Conservation (phyloP, 2,797 vertebrate genomes). For the Acropternis orthonyx region DNA sequence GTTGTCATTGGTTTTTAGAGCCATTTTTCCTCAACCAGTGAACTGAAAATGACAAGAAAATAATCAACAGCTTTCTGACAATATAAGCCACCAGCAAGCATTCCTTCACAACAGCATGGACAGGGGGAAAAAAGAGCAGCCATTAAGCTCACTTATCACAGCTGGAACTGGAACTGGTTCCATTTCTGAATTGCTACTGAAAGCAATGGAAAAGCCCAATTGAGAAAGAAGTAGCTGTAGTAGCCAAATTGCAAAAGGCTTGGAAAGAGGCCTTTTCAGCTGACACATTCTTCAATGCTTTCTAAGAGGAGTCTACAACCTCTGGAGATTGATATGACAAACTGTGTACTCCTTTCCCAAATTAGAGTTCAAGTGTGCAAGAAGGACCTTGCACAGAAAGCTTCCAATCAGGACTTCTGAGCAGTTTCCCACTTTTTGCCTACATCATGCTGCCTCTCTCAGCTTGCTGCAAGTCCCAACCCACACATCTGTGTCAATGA, state of each 20-base stretch:
- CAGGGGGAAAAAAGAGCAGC: not conserved
- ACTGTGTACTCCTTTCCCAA: not conserved
- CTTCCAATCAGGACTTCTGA: not conserved
- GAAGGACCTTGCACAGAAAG: not conserved
- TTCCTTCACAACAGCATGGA: not conserved
- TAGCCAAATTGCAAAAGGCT: constrained; percentile 35
- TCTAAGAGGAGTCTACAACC: not conserved
- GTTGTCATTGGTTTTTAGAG: not conserved
- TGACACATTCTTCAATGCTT: not conserved
- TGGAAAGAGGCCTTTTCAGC: constrained; percentile 3
- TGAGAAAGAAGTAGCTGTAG: not conserved
- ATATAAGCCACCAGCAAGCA: not conserved
- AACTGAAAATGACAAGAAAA: constrained; percentile 38
- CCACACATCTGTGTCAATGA: accelerated
- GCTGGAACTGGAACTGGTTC: constrained; percentile 39
- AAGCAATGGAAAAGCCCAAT: not conserved
- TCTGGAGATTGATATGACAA: not conserved
- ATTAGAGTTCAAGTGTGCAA: not conserved
- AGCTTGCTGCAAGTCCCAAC: not conserved
- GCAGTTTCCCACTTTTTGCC: not conserved
- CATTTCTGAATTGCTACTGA: not conserved
- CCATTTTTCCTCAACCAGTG: constrained; percentile 17
- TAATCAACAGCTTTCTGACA: constrained; percentile 38
- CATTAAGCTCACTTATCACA: constrained; percentile 40
- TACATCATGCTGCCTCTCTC: not conserved